Evolutionary conservation across 2,888 invertebrate genomes (phyloP).

Genomic region (Dilophus febrilis): DNA sequence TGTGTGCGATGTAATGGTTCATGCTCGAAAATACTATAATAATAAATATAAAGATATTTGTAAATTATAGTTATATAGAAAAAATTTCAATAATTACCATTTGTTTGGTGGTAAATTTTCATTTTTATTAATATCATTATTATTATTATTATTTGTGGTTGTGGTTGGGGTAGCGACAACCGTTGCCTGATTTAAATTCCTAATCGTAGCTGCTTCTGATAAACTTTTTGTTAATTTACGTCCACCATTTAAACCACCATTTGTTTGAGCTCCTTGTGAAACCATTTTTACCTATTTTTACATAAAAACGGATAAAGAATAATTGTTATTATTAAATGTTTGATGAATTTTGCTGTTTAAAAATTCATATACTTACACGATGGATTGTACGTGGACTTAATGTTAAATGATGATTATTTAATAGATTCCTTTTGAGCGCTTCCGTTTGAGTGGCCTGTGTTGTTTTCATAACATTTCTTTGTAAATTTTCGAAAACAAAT

Average conservation of each 20-base stretch:
- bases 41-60: too few species aligned
- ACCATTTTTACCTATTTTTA: slow-evolving; percentile 57
- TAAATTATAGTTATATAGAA: too few species aligned
- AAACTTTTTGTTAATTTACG: slow-evolving; percentile 68
- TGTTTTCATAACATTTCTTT: slow-evolving; percentile 58
- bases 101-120: too few species aligned
- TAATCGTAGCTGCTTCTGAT: slow-evolving; percentile 70
- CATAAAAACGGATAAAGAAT: not conserved
- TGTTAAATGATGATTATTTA: slow-evolving; percentile 50
- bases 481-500: slow-evolving; percentile 52
- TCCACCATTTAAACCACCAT: slow-evolving; percentile 57
- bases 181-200: too few species aligned
- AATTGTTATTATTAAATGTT: too few species aligned
- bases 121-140: too few species aligned
- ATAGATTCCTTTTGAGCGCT: slow-evolving; percentile 50
- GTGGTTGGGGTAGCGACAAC: too few species aligned
- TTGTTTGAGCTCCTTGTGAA: slow-evolving; percentile 79
- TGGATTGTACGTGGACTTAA: slow-evolving; percentile 69
- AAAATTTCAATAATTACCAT: too few species aligned
- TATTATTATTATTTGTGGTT: too few species aligned
- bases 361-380: slow-evolving; percentile 35
- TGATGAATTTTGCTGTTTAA: not conserved
- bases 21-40: slow-evolving; percentile 34
- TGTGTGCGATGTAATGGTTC: slow-evolving; percentile 67
- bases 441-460: slow-evolving; percentile 88